phyloP scores from a whole-genome alignment of 2,888 invertebrate species.

The Horisme vitalbata region DNA sequence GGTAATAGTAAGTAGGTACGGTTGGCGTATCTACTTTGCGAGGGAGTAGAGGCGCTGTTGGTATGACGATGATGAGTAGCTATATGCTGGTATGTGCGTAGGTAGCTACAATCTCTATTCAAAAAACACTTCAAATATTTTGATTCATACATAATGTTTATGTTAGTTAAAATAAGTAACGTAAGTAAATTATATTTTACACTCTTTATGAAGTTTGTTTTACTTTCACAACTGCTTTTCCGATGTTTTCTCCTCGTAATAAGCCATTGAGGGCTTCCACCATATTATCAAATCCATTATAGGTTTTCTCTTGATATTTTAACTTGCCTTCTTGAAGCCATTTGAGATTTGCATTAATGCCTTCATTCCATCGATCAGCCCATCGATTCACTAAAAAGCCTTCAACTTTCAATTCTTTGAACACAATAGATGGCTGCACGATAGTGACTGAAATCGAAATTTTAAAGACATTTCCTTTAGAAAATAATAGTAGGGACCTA shows the following conservation, averaged over 20 bases:
- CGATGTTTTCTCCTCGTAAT: constrained; percentile 85
- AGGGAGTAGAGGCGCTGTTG: too few relatives aligned
- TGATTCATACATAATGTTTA: too few relatives aligned
- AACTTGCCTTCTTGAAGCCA: constrained; percentile 88
- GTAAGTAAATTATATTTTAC: too few relatives aligned
- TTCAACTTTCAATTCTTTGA: constrained; percentile 86
- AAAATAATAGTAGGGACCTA: too few relatives aligned
- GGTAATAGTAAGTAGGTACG: too few relatives aligned
- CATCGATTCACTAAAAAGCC: constrained; percentile 85
- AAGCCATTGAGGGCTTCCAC: constrained; percentile 86
- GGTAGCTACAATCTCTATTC: too few relatives aligned
- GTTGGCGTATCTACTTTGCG: too few relatives aligned
- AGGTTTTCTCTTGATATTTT: constrained; percentile 86
- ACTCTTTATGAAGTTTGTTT: constrained; percentile 25
- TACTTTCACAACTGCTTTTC: constrained; percentile 86
- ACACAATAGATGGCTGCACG: constrained; percentile 83
- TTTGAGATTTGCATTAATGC: constrained; percentile 83
- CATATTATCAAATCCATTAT: constrained; percentile 89
- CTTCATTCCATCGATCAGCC: constrained; percentile 84
- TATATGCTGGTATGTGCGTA: too few relatives aligned
- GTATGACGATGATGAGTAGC: too few relatives aligned
- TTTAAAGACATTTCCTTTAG: too few relatives aligned
- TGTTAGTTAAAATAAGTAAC: too few relatives aligned
- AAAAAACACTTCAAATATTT: too few relatives aligned
- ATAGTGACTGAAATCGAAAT: constrained; percentile 63